Evolutionary conservation across 2,113 vertebrate genomes (phyloP).

Genomic region (Entomyzon cyanotis): DNA sequence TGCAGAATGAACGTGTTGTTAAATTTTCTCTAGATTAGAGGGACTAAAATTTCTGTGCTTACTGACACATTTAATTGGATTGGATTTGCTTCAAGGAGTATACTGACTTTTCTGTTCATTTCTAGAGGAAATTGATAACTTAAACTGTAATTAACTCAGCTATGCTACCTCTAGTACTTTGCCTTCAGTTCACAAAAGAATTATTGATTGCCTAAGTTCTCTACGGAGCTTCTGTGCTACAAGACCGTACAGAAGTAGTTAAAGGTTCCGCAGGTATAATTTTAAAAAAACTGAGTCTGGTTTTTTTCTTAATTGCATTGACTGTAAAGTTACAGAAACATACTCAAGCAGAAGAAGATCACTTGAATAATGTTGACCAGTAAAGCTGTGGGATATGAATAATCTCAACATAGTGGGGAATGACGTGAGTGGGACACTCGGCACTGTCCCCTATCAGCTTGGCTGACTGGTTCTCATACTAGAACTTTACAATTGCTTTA

Average conservation of each 20-base stretch:
- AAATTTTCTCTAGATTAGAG: too few species aligned
- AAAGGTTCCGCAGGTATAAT: not conserved
- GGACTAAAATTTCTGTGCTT: not conserved
- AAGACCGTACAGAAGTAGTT: not conserved
- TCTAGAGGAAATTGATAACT: not conserved
- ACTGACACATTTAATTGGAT: fast-evolving
- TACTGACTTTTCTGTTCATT: fast-evolving
- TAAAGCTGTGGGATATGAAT: not conserved
- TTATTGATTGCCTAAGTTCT: not conserved
- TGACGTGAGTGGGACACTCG: fast-evolving
- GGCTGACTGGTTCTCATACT: not conserved
- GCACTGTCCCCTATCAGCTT: fast-evolving
- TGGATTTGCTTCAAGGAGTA: fast-evolving
- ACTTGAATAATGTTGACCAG: not conserved
- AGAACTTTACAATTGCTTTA: not conserved
- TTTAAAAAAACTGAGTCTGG: not conserved
- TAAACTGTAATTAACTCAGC: not conserved
- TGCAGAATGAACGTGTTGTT: fast-evolving
- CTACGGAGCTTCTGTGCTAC: not conserved
- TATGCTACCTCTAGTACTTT: not conserved
- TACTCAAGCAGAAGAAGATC: not conserved
- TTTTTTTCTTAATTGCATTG: not conserved
- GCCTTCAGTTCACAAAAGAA: not conserved
- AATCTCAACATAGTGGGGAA: not conserved
- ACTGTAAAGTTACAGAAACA: not conserved